Evolutionary conservation across 1,140 invertebrate species (phyloP).

Genomic region (Drosophila insularis): DNA sequence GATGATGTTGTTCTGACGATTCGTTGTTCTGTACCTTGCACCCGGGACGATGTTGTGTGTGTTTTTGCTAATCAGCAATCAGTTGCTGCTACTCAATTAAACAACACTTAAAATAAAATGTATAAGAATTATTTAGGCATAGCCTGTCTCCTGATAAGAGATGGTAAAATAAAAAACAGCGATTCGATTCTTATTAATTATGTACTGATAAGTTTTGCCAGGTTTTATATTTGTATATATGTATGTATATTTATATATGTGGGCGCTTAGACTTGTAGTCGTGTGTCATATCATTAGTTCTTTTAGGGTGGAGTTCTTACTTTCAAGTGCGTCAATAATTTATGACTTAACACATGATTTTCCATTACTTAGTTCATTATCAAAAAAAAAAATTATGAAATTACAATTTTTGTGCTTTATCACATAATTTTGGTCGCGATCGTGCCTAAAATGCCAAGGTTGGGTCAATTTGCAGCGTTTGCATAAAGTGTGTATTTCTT

Average conservation of each 20-base stretch:
- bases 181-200: slow-evolving; percentile 25
- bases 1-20: background rate
- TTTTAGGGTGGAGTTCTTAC: slow-evolving; percentile 16
- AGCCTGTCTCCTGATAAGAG: background rate
- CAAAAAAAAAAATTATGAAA: slow-evolving; percentile 12
- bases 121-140: background rate
- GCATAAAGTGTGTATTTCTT: background rate
- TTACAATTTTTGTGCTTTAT: background rate
- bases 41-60: background rate
- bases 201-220: background rate
- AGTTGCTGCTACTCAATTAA: slow-evolving; percentile 9
- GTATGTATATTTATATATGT: background rate
- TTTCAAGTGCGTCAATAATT: slow-evolving; percentile 17
- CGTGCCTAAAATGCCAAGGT: slow-evolving; percentile 11
- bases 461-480: background rate
- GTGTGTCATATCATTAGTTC: slow-evolving; percentile 17
- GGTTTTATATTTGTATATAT: background rate
- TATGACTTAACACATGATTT: slow-evolving; percentile 7
- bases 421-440: slow-evolving; percentile 4
- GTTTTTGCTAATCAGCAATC: background rate
- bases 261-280: background rate
- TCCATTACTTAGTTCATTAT: background rate
- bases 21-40: background rate
- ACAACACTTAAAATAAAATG: slow-evolving; percentile 13
- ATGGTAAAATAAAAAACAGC: background rate